A percentile compares a stretch with the other conserved stretches of the same genome.
These are phyloP conservation scores for Meloidogyne chitwoodi DNA, from an alignment of 1,140 invertebrate genomes.

Conservation along the genomic window DNA sequence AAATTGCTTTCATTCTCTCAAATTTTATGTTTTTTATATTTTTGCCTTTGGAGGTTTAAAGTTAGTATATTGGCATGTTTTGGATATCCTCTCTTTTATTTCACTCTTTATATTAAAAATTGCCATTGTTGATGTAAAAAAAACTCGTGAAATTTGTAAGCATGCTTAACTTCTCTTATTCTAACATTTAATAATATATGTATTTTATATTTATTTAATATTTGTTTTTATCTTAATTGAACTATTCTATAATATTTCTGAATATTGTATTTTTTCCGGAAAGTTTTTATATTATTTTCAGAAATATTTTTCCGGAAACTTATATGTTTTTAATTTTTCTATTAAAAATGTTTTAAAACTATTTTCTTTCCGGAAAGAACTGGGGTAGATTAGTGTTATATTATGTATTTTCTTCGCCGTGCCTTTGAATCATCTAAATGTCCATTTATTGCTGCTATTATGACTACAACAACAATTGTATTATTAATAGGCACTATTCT, in stretches of 20 bases:
- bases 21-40: neutral
- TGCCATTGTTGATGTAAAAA: neutral
- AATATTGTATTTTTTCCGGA: neutral
- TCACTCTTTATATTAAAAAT: neutral
- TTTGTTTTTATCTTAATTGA: too few relatives aligned
- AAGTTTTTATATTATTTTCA: neutral
- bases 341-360: too few relatives aligned
- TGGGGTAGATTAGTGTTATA: neutral
- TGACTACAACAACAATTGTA: neutral
- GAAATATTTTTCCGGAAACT: too few relatives aligned
- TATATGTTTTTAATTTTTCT: too few relatives aligned
- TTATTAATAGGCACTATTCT: neutral
- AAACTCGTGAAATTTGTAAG: neutral
- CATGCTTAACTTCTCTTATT: too few relatives aligned
- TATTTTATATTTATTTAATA: too few relatives aligned
- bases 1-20: neutral
- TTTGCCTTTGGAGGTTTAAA: neutral
- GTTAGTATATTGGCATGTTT: neutral
- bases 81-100: neutral
- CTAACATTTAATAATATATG: too few relatives aligned
- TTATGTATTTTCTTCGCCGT: neutral
- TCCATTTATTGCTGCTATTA: neutral
- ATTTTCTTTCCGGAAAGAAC: too few relatives aligned
- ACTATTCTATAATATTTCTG: too few relatives aligned
- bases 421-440: neutral